Evolutionary conservation across 2,888 invertebrate genomes (phyloP).

Genomic region (Leptothorax acervorum): DNA sequence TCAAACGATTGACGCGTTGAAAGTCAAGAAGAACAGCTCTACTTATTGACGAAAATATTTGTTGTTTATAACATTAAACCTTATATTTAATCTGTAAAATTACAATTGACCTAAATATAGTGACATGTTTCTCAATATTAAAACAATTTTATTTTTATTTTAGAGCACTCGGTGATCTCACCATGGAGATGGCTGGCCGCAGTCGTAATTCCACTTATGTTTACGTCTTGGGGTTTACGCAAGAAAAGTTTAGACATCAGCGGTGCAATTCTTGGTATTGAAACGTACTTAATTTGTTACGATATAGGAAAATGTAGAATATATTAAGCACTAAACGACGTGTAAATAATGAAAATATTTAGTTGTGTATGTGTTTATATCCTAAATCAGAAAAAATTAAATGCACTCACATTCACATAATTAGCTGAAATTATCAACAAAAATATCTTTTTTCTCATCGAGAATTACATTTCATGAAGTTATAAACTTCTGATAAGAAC

Average conservation of each 20-base stretch:
- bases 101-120: not conserved
- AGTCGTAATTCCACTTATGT: slow-evolving; percentile 88
- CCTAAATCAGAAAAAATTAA: not conserved
- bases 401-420: not conserved
- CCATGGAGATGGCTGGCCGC: slow-evolving; percentile 90
- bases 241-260: slow-evolving; percentile 90
- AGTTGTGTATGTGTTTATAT: no score
- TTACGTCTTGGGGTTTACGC: slow-evolving; percentile 90
- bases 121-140: not conserved
- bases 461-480: not conserved
- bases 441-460: not conserved
- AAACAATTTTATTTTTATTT: slow-evolving; percentile 5
- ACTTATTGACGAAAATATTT: not conserved
- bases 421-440: not conserved
- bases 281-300: slow-evolving; percentile 32
- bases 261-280: slow-evolving; percentile 89
- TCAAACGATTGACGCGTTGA: not conserved
- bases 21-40: not conserved
- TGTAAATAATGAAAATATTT: not conserved
- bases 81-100: not conserved
- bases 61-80: not conserved
- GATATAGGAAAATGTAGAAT: slow-evolving; percentile 22
- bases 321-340: not conserved
- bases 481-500: not conserved
- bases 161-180: slow-evolving; percentile 88